Evolutionary conservation across 2,797 vertebrate genomes (phyloP).

Genomic region (Cossypha polioptera): DNA sequence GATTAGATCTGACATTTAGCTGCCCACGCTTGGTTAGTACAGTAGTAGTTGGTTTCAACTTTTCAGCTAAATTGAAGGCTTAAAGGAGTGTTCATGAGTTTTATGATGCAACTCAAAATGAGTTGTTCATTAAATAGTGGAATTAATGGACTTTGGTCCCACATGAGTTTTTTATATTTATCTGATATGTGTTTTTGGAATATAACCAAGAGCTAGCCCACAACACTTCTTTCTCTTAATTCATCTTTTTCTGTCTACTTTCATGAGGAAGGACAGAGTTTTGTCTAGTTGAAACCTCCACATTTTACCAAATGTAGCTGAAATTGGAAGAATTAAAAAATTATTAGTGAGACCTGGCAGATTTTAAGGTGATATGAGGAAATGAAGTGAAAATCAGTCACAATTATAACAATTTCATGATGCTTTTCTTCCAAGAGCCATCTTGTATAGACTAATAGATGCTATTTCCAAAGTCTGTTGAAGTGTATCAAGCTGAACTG

Average conservation of each 20-base stretch:
- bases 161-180: background rate
- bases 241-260: background rate
- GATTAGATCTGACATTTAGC: background rate
- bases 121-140: background rate
- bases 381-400: background rate
- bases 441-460: background rate
- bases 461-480: background rate
- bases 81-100: background rate
- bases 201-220: background rate
- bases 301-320: background rate
- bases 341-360: background rate
- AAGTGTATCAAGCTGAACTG: background rate
- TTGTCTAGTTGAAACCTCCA: background rate
- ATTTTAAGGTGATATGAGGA: background rate
- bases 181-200: background rate
- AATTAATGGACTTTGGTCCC: background rate
- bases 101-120: background rate
- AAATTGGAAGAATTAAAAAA: background rate
- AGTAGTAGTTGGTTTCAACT: background rate
- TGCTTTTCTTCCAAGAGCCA: background rate
- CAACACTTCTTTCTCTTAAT: background rate
- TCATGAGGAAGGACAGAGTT: background rate
- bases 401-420: background rate
- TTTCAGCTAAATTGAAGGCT: background rate
- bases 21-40: background rate